Base-by-base conservation (phyloP, 2,888 invertebrate species). In the Drosophila yooni region DNA sequence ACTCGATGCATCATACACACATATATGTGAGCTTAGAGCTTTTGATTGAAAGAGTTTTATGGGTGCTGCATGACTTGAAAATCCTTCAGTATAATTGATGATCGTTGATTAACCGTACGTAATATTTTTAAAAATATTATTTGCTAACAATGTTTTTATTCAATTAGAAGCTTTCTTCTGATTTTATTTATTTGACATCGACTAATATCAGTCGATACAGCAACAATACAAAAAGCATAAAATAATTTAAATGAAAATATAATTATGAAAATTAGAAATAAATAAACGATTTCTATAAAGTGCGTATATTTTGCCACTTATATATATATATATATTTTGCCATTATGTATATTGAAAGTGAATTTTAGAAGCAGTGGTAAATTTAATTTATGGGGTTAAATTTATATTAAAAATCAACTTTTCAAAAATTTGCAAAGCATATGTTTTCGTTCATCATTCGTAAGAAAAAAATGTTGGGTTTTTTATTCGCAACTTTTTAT, bases 1-100 rank as follows among this genome's bases (percentile, higher is more conserved):
- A 68, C 57, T 74, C 82, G 48, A 81, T 79, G 82, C 82, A 74
- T 81, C 40, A 46, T 11, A 46, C 18, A 29, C 10, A 18, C 50
- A 5, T 27, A 27, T 10, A 11, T 29, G 25, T 25, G 25, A 46
- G 46, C 25, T 46, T 46, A 25, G 25, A 46, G 46, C 46, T 46
- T 46, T 46, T 46, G 25, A 46, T 25, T 46, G 46, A 46, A 46
- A 46, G 25, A 46, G 15, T 46, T 25, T 25, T 25, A 46, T 25
- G 15, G 15, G 15, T 15, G 15, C 15, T 25, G 15, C 25, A 46
- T 25, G 25, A 25, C 46, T 25, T 46, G 15, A 15, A 46, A 46
- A 46, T 46, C 46, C 46, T 46, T 46, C 46, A 25, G 46, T 46
- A 25, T 46, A 46, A 46, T 46, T 46, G 15, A 25, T 25, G 25